Conservation (phyloP, 1,140 invertebrate genomes). For the Zaprionus africanus region DNA sequence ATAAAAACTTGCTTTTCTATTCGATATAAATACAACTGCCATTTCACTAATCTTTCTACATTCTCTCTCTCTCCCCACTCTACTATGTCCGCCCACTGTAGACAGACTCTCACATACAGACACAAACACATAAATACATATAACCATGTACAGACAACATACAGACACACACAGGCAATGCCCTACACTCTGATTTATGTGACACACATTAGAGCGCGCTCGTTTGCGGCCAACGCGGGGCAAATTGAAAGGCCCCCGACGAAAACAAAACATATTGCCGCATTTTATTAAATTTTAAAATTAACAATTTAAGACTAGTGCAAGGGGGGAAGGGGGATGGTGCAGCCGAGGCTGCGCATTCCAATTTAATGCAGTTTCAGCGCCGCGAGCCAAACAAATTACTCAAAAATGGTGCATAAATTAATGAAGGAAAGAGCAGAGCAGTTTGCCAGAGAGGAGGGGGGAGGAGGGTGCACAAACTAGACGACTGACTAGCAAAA, state of each 20-base stretch:
- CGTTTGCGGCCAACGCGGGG: slow-evolving; percentile 16
- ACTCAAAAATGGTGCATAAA: slow-evolving; percentile 75
- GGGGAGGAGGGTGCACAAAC: slow-evolving; percentile 7
- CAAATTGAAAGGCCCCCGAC: slow-evolving; percentile 60
- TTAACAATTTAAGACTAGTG: slow-evolving; percentile 59
- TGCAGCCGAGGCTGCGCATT: slow-evolving; percentile 43
- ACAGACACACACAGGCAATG: not conserved
- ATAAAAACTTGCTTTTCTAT: too few relatives aligned
- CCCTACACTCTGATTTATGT: slow-evolving; percentile 55
- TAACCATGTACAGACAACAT: not conserved
- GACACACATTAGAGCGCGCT: slow-evolving; percentile 59
- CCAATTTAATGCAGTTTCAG: slow-evolving; percentile 66
- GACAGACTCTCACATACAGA: not conserved
- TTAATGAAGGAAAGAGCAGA: slow-evolving; percentile 46
- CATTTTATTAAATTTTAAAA: slow-evolving; percentile 70
- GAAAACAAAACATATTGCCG: slow-evolving; percentile 56
- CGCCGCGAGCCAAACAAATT: slow-evolving; percentile 62
- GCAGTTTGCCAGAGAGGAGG: not conserved
- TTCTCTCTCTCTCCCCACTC: not conserved
- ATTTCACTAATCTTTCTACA: not conserved
- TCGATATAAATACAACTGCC: too few relatives aligned
- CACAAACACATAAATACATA: not conserved
- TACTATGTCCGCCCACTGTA: not conserved
- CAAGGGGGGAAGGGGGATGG: too few relatives aligned
- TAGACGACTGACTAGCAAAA: slow-evolving; percentile 60